A percentile compares a stretch with the other conserved stretches of the same genome.
Conservation (phyloP, 2,888 invertebrate species). For the Amphipoea oculea region DNA sequence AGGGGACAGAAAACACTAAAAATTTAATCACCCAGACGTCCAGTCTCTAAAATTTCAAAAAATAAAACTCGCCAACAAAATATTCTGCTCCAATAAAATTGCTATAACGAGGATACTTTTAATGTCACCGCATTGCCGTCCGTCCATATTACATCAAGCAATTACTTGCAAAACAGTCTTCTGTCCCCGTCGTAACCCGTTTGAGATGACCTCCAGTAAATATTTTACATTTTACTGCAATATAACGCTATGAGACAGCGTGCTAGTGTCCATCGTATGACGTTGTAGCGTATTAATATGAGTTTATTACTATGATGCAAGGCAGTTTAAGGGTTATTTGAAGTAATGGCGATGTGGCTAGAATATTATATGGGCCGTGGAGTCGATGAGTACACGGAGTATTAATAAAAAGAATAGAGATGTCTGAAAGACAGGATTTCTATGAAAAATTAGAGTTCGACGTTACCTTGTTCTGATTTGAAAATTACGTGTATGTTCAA, state of each 20-base stretch:
- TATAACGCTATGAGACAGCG: slow-evolving; percentile 67
- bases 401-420: not conserved
- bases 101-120: slow-evolving; percentile 54
- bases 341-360: slow-evolving; percentile 3
- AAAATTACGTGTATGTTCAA: not conserved
- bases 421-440: too few species aligned
- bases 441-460: fast-evolving
- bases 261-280: slow-evolving; percentile 58
- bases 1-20: not conserved
- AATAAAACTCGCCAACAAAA: slow-evolving; percentile 39
- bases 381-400: not conserved
- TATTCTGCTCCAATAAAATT: slow-evolving; percentile 50
- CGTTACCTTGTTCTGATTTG: not conserved
- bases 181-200: slow-evolving; percentile 67
- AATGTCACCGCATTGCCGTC: slow-evolving; percentile 54
- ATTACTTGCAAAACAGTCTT: slow-evolving; percentile 68
- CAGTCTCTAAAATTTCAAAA: slow-evolving; percentile 27
- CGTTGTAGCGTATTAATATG: slow-evolving; percentile 38
- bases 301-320: slow-evolving; percentile 51
- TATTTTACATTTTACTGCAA: slow-evolving; percentile 76
- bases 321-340: slow-evolving; percentile 32
- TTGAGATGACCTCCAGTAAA: slow-evolving; percentile 75
- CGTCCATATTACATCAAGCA: slow-evolving; percentile 66
- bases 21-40: slow-evolving; percentile 18
- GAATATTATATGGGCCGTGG: slow-evolving; percentile 18